Conservation (phyloP, 2,888 invertebrate species). For the Leptothorax acervorum region DNA sequence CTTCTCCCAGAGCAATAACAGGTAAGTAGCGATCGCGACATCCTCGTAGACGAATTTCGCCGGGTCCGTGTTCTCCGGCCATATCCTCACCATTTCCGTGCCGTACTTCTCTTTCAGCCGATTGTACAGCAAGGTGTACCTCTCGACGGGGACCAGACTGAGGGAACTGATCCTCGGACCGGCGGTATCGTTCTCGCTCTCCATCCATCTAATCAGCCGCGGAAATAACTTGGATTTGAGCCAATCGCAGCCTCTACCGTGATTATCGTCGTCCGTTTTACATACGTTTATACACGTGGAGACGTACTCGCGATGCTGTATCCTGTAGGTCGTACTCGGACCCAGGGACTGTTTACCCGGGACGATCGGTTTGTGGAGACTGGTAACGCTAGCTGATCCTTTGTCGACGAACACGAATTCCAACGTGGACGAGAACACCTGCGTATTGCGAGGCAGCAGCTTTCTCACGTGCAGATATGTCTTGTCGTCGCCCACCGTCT, state of each 20-base stretch:
- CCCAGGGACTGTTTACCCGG: slow-evolving; percentile 84
- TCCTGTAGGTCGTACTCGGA: slow-evolving; percentile 81
- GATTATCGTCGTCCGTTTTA: slow-evolving; percentile 15
- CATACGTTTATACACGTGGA: slow-evolving; percentile 64
- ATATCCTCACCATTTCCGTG: slow-evolving; percentile 91
- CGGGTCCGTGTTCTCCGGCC: slow-evolving; percentile 98
- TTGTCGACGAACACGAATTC: slow-evolving; percentile 84
- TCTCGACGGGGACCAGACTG: slow-evolving; percentile 89
- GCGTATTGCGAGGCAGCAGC: slow-evolving; percentile 84
- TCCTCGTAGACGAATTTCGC: slow-evolving; percentile 98
- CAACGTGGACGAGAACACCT: slow-evolving; percentile 85
- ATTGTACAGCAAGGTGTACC: slow-evolving; percentile 91
- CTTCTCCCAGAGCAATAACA: slow-evolving; percentile 92
- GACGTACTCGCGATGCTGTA: slow-evolving; percentile 69
- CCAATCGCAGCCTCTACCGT: slow-evolving; percentile 85
- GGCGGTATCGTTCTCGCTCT: slow-evolving; percentile 81
- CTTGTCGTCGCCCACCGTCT: slow-evolving; percentile 66
- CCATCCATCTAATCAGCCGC: slow-evolving; percentile 89
- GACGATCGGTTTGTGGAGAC: slow-evolving; percentile 86
- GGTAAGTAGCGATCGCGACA: slow-evolving; percentile 96
- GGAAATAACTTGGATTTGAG: slow-evolving; percentile 87
- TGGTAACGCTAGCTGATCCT: slow-evolving; percentile 83
- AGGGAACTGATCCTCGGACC: slow-evolving; percentile 86
- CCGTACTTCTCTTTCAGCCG: slow-evolving; percentile 93
- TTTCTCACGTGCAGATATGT: slow-evolving; percentile 85